Conservation (phyloP, 2,113 vertebrate species). For the Butastur rufipennis region DNA sequence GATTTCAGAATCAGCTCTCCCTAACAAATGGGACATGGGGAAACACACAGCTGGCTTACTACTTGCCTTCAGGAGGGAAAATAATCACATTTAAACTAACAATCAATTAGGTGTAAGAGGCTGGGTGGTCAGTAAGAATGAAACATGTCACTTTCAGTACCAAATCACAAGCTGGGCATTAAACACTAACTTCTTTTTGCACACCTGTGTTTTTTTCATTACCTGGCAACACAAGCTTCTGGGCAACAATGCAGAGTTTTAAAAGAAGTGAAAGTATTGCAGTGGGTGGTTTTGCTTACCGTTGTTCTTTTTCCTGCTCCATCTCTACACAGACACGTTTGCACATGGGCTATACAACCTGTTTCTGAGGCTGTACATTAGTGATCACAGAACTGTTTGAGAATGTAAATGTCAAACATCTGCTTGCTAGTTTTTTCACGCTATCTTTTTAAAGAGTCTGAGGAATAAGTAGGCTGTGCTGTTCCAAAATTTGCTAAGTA, state of each 20-base stretch:
- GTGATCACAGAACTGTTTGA: not conserved
- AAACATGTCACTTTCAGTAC: not conserved
- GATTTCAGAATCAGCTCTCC: not conserved
- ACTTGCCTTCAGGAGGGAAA: conserved; percentile 15
- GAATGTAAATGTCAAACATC: not conserved
- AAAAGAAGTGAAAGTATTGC: conserved; percentile 4
- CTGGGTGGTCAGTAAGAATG: not conserved
- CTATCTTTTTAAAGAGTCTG: not conserved
- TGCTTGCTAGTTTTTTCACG: not conserved
- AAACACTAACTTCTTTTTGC: not conserved
- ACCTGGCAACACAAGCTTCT: conserved; percentile 19
- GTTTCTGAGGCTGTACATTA: not conserved
- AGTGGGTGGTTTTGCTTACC: not conserved
- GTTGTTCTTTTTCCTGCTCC: not conserved
- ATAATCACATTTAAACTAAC: conserved; percentile 4
- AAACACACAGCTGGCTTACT: not conserved
- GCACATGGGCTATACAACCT: not conserved
- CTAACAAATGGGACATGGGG: not conserved
- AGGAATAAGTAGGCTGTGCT: not conserved
- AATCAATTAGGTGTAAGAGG: conserved; percentile 8
- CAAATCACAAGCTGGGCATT: not conserved
- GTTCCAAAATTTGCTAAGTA: not conserved
- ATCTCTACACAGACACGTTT: not conserved
- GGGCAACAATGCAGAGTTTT: not conserved
- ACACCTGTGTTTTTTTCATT: conserved; percentile 35